These are phyloP conservation scores for Ovis canadensis DNA, from an alignment of 2,113 vertebrate genomes.

Conservation along the genomic window DNA sequence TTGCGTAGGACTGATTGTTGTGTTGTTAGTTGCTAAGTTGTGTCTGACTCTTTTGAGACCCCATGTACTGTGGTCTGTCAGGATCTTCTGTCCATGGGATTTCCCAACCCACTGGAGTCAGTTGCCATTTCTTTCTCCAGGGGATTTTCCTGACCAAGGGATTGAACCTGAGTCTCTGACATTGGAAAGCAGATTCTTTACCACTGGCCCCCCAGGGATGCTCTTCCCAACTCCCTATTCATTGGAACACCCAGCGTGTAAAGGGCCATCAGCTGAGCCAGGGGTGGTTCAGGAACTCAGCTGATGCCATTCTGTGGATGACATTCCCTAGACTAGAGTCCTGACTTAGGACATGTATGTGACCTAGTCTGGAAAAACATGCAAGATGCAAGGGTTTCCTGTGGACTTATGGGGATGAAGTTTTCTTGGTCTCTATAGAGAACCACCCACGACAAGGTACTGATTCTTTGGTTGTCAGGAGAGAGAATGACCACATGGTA, in stretches of 20 bases:
- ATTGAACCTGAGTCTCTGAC: neutral
- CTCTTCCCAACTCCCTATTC: neutral
- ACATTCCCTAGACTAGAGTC: neutral
- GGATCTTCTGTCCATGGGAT: neutral
- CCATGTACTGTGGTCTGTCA: neutral
- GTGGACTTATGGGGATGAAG: neutral
- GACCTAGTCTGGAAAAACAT: neutral
- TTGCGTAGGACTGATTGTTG: neutral
- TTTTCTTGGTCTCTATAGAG: neutral
- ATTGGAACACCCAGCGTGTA: neutral
- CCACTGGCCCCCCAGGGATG: neutral
- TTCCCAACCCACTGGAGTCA: neutral
- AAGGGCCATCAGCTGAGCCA: neutral
- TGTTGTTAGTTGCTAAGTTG: neutral
- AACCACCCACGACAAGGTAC: neutral
- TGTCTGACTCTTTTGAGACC: neutral
- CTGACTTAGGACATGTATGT: neutral
- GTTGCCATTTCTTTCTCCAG: neutral
- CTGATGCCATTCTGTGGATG: neutral
- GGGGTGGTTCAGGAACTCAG: neutral
- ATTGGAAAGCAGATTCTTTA: neutral
- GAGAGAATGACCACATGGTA: neutral
- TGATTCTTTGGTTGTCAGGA: neutral
- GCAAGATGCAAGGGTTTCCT: neutral
- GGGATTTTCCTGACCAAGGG: neutral